Conservation (phyloP, 2,113 vertebrate species). For the Otis tarda region DNA sequence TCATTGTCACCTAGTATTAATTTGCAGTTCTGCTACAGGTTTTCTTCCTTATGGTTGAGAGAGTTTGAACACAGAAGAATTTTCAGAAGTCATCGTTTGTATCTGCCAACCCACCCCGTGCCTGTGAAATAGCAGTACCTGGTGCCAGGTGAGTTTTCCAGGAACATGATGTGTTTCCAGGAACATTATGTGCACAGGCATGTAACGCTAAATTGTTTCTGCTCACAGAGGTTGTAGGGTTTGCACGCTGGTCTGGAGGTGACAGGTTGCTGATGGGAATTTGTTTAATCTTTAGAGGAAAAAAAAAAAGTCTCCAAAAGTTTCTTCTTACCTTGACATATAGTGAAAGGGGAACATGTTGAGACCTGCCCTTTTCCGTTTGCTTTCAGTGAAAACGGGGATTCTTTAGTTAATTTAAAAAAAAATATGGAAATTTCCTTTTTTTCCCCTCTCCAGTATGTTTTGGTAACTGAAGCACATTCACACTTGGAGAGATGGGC, state of each 20-base stretch:
- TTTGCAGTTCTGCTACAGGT: not conserved
- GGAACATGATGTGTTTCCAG: not conserved
- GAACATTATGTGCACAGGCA: not conserved
- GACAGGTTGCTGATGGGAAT: not conserved
- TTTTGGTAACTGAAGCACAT: constrained; percentile 38
- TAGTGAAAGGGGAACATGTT: not conserved
- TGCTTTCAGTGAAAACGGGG: not conserved
- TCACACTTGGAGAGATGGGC: constrained; percentile 13
- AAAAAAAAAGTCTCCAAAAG: not conserved
- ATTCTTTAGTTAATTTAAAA: not conserved
- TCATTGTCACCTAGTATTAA: not conserved
- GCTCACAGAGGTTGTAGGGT: not conserved
- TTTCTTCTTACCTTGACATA: not conserved
- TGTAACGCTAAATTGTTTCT: not conserved
- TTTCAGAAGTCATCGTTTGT: fast-evolving
- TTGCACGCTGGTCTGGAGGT: not conserved
- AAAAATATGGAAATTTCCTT: not conserved
- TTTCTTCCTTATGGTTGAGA: not conserved
- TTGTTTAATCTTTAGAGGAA: not conserved
- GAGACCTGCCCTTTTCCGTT: not conserved
- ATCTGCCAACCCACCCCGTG: not conserved
- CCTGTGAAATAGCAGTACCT: not conserved
- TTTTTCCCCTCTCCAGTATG: not conserved
- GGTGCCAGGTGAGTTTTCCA: not conserved
- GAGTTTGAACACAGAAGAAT: not conserved